Base-by-base conservation (phyloP, 1,140 invertebrate species). In the Bombyx mori region DNA sequence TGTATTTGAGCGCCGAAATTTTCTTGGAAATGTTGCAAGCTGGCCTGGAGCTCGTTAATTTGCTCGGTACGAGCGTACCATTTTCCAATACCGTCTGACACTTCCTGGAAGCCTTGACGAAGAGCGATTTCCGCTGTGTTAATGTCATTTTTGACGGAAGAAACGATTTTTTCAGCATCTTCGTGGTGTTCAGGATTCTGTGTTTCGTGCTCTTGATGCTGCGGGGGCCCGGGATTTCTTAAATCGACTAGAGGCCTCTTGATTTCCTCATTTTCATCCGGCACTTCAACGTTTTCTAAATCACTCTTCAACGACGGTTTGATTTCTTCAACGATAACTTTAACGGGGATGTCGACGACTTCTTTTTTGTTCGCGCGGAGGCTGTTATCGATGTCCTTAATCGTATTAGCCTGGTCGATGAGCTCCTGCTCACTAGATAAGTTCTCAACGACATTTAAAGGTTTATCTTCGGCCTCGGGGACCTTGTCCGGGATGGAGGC, bases 181-280 rank as follows among this genome's bases (percentile, higher is more conserved):
- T 61, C 50, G 55, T 69, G 76, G 54, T 67, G 66, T 50, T 70
- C 76, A 22, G 81, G 77, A 54, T 80, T 84, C 55, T 86, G 83
- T 0, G 77, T 81, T 52, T 86, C 83, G 57, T 86, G 83, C 49
- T 82, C 69, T 54, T 83, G 81, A 6, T 77, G 73, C 49, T 86
- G 83, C 2, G 80, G 83, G 22, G 58, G 65, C 9, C 82, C 83
- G 5, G 81, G 79, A 54, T 86, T 75, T 3, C 68, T 67, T n/a
- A 86, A 50, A 42, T 85, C 83, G 7, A 79, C 63, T 52, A 73
- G 61, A 0, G 72, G 56, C 44, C 79, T 71, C 48, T 77, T 73
- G 1, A 81, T 57, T 9, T 63, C 68, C 12, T 18, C 7, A 7
- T 18, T 1, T 7, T 47, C 54, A 22, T 49, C n/a, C n/a, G 45